Percentiles rank a stretch among this genome's conserved stretches.
phyloP scores from a whole-genome alignment of 2,888 invertebrate species.

The Plagiodera versicolora region DNA sequence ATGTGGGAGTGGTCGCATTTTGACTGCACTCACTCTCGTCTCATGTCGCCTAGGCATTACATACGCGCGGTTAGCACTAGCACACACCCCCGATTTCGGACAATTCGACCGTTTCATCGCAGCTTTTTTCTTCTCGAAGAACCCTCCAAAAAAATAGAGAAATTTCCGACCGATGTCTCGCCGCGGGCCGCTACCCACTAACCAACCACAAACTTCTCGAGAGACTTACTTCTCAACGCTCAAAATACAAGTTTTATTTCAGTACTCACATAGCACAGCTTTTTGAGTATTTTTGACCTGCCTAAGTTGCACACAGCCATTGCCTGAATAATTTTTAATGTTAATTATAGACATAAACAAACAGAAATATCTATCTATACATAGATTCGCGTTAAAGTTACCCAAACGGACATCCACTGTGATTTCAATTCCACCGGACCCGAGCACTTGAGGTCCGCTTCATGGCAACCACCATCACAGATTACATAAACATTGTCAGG shows the following conservation, averaged over 20 bases:
- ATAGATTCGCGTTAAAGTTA: conserved; percentile 52
- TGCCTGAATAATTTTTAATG: conserved; percentile 57
- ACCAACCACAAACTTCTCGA: conserved; percentile 30
- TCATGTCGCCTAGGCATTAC: conserved; percentile 26
- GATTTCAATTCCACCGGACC: neutral
- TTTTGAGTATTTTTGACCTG: conserved; percentile 60
- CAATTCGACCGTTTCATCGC: conserved; percentile 8
- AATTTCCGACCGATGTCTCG: conserved; percentile 20
- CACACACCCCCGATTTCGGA: conserved; percentile 2
- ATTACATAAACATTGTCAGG: no score
- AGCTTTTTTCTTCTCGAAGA: conserved; percentile 20
- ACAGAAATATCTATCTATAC: conserved; percentile 58
- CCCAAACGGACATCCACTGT: conserved; percentile 19
- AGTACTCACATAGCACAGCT: conserved; percentile 57
- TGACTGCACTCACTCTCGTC: conserved; percentile 24
- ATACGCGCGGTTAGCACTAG: conserved; percentile 25
- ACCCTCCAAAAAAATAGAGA: conserved; percentile 16
- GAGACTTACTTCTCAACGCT: conserved; percentile 50
- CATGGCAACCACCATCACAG: no score
- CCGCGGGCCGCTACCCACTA: conserved; percentile 35
- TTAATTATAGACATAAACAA: conserved; percentile 60
- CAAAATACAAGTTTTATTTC: conserved; percentile 59
- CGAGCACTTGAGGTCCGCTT: neutral
- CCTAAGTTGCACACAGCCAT: conserved; percentile 55
- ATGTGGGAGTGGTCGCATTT: conserved; percentile 30